These are phyloP conservation scores for Dorcus hopei DNA, from an alignment of 2,888 invertebrate species.

Conservation along the genomic window DNA sequence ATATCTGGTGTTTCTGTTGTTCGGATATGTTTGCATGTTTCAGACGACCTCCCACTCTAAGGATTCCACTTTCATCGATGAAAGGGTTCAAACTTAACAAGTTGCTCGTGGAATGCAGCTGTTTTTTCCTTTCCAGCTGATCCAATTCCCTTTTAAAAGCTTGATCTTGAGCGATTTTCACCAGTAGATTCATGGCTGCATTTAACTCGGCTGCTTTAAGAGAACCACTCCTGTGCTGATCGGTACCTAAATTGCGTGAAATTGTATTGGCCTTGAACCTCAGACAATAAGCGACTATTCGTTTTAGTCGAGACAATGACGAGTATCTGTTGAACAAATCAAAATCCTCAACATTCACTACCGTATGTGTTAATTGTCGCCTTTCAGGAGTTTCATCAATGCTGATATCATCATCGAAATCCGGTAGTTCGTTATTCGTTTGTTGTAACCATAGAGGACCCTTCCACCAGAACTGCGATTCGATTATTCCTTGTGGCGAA, in stretches of 20 bases:
- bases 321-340: neutral
- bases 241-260: neutral
- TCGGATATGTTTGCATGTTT: neutral
- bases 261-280: too few species aligned
- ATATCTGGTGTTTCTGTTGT: constrained; percentile 5
- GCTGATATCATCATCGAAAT: neutral
- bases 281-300: neutral
- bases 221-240: neutral
- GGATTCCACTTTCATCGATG: constrained; percentile 6
- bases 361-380: neutral
- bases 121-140: neutral
- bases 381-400: neutral
- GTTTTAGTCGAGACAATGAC: neutral
- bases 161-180: constrained; percentile 1
- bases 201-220: constrained; percentile 1
- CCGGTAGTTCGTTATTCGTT: neutral
- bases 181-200: neutral
- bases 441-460: constrained; percentile 1
- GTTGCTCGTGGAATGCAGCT: neutral
- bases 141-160: neutral
- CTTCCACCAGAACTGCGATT: constrained; percentile 27
- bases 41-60: constrained; percentile 13
- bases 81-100: constrained; percentile 4
- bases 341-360: neutral
- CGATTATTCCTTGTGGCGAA: too few species aligned